phyloP scores from a whole-genome alignment of 1,140 invertebrate genomes.

The Caenorhabditis remanei region DNA sequence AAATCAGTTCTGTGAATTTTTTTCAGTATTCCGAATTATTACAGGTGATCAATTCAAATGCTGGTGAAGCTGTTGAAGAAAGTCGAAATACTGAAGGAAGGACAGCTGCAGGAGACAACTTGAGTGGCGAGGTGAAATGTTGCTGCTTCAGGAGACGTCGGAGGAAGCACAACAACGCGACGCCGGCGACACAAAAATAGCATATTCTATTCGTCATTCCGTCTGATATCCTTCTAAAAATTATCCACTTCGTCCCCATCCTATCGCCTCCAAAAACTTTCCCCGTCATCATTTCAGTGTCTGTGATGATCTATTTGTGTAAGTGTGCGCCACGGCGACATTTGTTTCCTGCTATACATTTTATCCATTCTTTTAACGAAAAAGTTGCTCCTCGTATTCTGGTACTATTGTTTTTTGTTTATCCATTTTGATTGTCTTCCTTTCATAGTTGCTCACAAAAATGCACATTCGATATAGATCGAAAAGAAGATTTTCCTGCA shows the following conservation, averaged over 20 bases:
- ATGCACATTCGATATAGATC: conserved; percentile 10
- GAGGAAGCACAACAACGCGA: conserved; percentile 47
- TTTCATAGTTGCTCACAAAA: conserved; percentile 4
- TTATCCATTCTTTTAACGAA: conserved; percentile 25
- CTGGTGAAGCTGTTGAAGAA: conserved; percentile 73
- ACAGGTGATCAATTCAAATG: conserved; percentile 76
- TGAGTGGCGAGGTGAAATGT: conserved; percentile 72
- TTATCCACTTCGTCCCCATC: conserved; percentile 7
- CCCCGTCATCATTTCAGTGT: conserved; percentile 51
- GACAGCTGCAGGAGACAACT: conserved; percentile 68
- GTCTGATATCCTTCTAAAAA: not conserved
- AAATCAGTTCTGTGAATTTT: not conserved
- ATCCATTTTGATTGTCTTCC: not conserved
- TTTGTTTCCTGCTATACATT: not conserved
- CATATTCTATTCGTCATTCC: not conserved
- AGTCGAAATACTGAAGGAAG: conserved; percentile 58
- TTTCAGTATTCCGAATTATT: conserved; percentile 7
- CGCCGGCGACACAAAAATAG: conserved; percentile 40
- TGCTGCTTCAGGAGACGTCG: conserved; percentile 75
- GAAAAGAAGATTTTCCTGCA: not conserved
- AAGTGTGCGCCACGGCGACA: conserved; percentile 6
- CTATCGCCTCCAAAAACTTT: conserved; percentile 3
- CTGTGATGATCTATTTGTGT: conserved; percentile 46
- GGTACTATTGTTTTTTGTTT: conserved; percentile 33
- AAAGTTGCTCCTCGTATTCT: conserved; percentile 7